Evolutionary conservation across 2,888 invertebrate genomes (phyloP), one percentile per base, ranked within the genome.

Genomic region (Drosophila longiperda): DNA sequence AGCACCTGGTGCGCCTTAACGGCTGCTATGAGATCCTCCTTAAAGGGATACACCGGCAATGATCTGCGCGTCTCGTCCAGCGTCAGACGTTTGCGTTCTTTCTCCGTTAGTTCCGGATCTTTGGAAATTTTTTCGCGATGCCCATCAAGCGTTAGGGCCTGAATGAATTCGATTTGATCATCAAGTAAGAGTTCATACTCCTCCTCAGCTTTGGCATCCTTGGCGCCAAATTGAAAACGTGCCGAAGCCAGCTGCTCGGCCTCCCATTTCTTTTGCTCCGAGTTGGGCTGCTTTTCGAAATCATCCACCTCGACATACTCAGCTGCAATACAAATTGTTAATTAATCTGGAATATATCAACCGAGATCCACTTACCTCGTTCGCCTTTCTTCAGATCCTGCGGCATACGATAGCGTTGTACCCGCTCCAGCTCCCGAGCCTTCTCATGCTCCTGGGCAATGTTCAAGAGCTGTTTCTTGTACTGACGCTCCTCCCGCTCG

Each of bases 161-260:
- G 98, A 74, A 99, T 97, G 92, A 99, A 99, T 91, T 99, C 98
- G 89, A 99, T 99, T 93, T 99, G 98, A 93, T 99, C 99, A 92
- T 99, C 99, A 80, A 99, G 93, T 38, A 99, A 93, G 36, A 99
- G 94, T 75, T 99, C 99, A 94, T 99, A 99, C 82, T 99, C 97
- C 90, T 97, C 95, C 91, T 96, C 87, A 1, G 93, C 88, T 91
- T 94, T 88, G 20, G 96, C 96, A 94, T 99, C 97, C 93, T 96
- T 97, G 0, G 99, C 98, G 11, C 99, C 99, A 94, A 99, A 98
- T 88, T 96, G 96, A 91, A 98, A 97, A 63, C 97, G 96, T 3
- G 99, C 99, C 6, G 97, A 97, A 59, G 96, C 96, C 94, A 99
- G 96, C 93, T 99, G 98, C 91, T 99, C 99, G 70, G 98, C 97